Evolutionary conservation across 2,113 vertebrate species (phyloP).

Genomic region (Phalacrocorax brasilianus): DNA sequence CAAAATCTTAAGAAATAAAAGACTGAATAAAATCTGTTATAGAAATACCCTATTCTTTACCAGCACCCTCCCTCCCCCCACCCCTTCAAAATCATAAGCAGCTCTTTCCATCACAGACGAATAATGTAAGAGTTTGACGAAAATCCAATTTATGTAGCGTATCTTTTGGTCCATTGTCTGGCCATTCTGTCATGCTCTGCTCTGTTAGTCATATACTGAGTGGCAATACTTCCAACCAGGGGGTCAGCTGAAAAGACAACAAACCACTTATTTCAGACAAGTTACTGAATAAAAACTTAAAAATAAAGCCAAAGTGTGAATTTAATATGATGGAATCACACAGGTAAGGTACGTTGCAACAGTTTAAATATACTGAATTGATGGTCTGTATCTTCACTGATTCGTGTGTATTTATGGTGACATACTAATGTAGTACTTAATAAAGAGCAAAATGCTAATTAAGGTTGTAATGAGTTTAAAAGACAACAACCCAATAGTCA

Average conservation of each 20-base stretch:
- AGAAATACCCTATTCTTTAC: conserved; percentile 89
- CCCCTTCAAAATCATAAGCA: conserved; percentile 79
- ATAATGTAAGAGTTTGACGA: conserved; percentile 60
- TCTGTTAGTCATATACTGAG: conserved; percentile 97
- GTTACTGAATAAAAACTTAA: background rate
- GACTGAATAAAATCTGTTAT: conserved; percentile 97
- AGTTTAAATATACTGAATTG: background rate
- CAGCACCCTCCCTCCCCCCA: conserved; percentile 76
- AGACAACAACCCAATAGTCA: background rate
- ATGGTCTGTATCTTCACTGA: background rate
- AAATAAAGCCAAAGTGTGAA: background rate
- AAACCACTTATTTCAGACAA: background rate
- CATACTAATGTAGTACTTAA: background rate
- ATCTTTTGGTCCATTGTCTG: conserved; percentile 97
- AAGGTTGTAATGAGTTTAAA: background rate
- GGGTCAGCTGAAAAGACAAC: conserved; percentile 84
- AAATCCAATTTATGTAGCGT: conserved; percentile 85
- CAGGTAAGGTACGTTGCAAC: background rate
- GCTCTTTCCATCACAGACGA: conserved; percentile 81
- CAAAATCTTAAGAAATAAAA: conserved; percentile 90
- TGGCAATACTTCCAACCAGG: conserved; percentile 95
- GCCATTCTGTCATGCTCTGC: conserved; percentile 96
- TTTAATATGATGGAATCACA: background rate
- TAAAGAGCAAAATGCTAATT: background rate
- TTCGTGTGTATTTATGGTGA: background rate